Conservation (phyloP, 2,797 vertebrate species). For the Phataginus tricuspis region DNA sequence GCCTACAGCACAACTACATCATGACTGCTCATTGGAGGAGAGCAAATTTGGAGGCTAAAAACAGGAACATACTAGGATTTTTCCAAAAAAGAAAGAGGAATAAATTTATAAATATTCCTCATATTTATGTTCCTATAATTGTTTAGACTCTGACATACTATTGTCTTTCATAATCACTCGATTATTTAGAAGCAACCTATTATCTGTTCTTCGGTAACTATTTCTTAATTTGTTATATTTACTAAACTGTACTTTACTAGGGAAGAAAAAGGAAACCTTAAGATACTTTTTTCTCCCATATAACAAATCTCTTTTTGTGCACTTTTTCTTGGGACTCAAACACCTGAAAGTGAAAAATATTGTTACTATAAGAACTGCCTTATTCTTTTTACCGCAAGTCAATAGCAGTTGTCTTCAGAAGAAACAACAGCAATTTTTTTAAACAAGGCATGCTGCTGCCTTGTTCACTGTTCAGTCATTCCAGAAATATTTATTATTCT, state of each 20-base stretch:
- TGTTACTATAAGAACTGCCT: neutral
- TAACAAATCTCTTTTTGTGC: neutral
- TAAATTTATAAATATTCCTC: neutral
- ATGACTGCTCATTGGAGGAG: neutral
- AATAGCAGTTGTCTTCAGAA: neutral
- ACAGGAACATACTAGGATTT: neutral
- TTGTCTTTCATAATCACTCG: neutral
- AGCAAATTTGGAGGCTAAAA: neutral
- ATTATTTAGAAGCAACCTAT: neutral
- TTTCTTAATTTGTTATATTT: neutral
- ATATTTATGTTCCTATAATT: too few relatives aligned
- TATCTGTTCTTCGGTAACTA: neutral
- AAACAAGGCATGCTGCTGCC: neutral
- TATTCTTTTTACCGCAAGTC: conserved; percentile 1
- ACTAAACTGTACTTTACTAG: neutral
- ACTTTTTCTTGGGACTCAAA: neutral
- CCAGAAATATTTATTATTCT: neutral
- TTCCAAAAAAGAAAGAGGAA: neutral
- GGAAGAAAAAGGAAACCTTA: neutral
- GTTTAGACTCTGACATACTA: neutral
- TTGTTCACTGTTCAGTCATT: neutral
- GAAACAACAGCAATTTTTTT: neutral
- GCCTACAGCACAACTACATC: neutral
- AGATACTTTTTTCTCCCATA: neutral
- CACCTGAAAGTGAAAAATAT: neutral